Evolutionary conservation across 2,113 vertebrate species (phyloP), one percentile per base, ranked within the genome.

Genomic region (Nothocercus julius): DNA sequence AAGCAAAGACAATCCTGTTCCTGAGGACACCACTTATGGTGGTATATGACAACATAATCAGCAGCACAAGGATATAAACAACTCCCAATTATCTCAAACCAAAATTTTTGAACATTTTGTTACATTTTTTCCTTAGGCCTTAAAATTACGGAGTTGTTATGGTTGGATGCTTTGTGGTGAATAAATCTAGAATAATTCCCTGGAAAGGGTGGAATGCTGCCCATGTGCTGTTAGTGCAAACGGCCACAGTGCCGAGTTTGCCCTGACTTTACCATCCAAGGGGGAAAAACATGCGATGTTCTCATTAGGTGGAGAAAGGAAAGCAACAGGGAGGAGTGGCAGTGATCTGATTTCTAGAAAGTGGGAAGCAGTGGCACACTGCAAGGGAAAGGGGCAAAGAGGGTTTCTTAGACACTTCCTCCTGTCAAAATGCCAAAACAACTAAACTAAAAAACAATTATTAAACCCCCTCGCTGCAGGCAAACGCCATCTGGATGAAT

Each of bases 121-220:
- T 96, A 87, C 93, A 83, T 78, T 97, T 77, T 96, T 97, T 95
- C 95, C 90, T 87, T 73, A 96, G 89, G 93, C 82, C 85, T 97
- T 96, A 96, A 97, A 97, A 96, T 97, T 97, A 96, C 85, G 61
- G 87, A 96, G 75, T 95, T 95, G 89, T 92, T 98, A 92, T 97
- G 95, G 90, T 96, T 96, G 96, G 90, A 92, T 96, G 93, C 92
- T 97, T 94, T 92, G 94, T 92, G 96, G 95, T 97, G 93, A 97
- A 94, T 93, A 95, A 96, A 97, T 96, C 90, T 88, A 88, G 75
- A 97, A 85, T 85, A 95, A 96, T 97, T 98, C 96, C 96, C 94
- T 97, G 94, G 96, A 97, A 98, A 97, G 96, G 94, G 68, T 84
- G 90, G 97, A 96, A 25, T 94, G 87, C 83, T 84, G 44, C 45